Conservation (phyloP, 2,888 invertebrate species). For the Meteorus cinctellus region DNA sequence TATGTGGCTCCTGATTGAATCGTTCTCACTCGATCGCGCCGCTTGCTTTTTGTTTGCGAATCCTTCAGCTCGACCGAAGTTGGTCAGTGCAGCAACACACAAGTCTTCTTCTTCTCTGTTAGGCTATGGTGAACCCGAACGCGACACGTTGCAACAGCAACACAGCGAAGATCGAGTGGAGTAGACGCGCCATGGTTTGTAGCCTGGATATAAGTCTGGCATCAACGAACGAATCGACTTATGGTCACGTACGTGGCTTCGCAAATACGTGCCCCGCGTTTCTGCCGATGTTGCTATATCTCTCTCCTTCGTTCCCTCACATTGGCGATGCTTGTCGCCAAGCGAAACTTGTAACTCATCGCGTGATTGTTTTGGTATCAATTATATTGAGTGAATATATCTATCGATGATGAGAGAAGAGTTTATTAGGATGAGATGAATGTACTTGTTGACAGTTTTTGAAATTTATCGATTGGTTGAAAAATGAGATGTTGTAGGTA, state of each 20-base stretch:
- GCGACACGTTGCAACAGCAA: conserved; percentile 34
- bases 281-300: conserved; percentile 24
- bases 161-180: conserved; percentile 26
- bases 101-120: conserved; percentile 18
- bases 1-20: conserved; percentile 74
- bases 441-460: too few relatives aligned
- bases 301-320: not conserved
- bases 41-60: conserved; percentile 69
- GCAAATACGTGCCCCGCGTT: conserved; percentile 40
- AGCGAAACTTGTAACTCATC: not conserved
- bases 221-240: conserved; percentile 45
- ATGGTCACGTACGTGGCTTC: conserved; percentile 50
- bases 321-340: not conserved
- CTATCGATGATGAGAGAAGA: not conserved
- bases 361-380: not conserved
- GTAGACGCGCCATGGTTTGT: conserved; percentile 13
- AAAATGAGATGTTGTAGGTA: too few relatives aligned
- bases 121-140: conserved; percentile 22
- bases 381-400: not conserved
- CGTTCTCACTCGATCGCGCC: conserved; percentile 74
- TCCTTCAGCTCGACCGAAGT: conserved; percentile 53
- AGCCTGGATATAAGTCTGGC: conserved; percentile 12
- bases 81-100: conserved; percentile 22
- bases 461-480: too few relatives aligned
- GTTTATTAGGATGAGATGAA: too few relatives aligned